These are phyloP conservation scores for Poeciliopsis gracilis DNA, from an alignment of 2,797 vertebrate species.

Conservation along the genomic window DNA sequence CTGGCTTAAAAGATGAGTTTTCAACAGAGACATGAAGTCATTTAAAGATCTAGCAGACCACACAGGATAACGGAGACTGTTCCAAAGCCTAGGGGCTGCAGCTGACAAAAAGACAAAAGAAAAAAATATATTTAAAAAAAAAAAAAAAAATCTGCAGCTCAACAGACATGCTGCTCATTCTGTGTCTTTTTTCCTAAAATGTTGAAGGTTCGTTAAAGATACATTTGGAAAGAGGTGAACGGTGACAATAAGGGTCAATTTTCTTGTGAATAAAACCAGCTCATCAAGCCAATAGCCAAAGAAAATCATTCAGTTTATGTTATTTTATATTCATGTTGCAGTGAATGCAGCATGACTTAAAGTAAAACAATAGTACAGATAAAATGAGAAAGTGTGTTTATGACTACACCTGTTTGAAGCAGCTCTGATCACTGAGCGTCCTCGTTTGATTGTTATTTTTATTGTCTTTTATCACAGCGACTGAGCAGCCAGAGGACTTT, in stretches of 20 bases:
- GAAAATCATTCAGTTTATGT: neutral
- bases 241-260: neutral
- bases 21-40: too few species aligned
- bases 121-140: neutral
- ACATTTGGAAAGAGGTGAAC: neutral
- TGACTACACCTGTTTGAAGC: too few species aligned
- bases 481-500: slow-evolving; percentile 18
- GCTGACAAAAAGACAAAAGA: neutral
- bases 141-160: neutral
- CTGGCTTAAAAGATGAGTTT: too few species aligned
- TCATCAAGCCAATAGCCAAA: neutral
- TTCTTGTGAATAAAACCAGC: neutral
- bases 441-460: slow-evolving; percentile 9
- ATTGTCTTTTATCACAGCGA: slow-evolving; percentile 13
- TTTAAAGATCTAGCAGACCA: too few species aligned
- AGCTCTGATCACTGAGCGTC: neutral
- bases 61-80: too few species aligned
- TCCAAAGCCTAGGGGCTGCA: too few species aligned
- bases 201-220: neutral
- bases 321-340: neutral
- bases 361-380: neutral
- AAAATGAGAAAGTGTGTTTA: neutral
- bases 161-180: neutral
- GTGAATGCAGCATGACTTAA: neutral
- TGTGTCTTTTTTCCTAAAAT: neutral